Base-by-base conservation (phyloP, 2,113 vertebrate species). In the Pelmatolapia mariae region DNA sequence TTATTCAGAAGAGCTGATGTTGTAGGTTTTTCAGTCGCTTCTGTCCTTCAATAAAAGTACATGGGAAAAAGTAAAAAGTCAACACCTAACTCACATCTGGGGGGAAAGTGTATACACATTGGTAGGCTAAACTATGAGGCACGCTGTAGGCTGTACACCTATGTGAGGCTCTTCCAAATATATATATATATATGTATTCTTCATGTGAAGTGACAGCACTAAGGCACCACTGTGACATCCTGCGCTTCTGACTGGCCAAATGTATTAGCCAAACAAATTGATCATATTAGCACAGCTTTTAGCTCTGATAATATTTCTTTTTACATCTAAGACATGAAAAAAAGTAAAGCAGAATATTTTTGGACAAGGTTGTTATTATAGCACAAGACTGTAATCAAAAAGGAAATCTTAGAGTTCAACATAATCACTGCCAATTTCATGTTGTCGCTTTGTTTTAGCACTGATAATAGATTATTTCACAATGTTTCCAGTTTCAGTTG, bases 401-500 rank as follows among this genome's bases (percentile, higher is more conserved):
- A 54, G 18, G 40, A 86, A 80, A 86, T 86, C 16, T 29, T 36
- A 15, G 7, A 36, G 18, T 18, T 56, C 66, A 5, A 53, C 6
- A 22, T 36, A 16, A 10, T 63, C 22, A 56, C 50, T 56, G 63
- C 1, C 33, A 24, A 22, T 61, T 80, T 85, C 43, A 19, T 52
- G 5, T 10, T 88, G 83, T 84, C 33, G 15, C 11, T 47, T 13
- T 85, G 16, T 19, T 16, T 90, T 86, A 80, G 7, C n/a, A 57
- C 38, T 56, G 54, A 47, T 31, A 78, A 63, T n/a, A 18, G 7
- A 54, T 80, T 68, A 45, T 84, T 57, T 59, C 29, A 59, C 19
- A 81, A 47, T 71, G 78, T 87, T 82, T 81, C 47, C 40, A 73
- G 71, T 66, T 90, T 90, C 47, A 80, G 33, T 53, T 83, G 61